Conservation (phyloP, 2,113 vertebrate species). For the Cyanoderma ruficeps region DNA sequence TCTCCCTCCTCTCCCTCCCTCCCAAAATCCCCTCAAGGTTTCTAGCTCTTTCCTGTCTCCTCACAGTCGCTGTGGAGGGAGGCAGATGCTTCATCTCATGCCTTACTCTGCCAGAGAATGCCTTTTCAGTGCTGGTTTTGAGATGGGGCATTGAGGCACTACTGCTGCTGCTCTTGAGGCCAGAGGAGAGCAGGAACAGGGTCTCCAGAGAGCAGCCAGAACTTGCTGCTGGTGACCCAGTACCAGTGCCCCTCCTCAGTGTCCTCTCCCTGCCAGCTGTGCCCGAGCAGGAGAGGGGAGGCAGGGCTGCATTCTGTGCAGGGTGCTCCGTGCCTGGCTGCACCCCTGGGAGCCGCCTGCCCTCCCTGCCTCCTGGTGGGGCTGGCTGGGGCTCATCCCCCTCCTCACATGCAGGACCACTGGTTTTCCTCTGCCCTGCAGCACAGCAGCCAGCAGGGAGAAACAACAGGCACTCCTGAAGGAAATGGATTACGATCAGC, state of each 20-base stretch:
- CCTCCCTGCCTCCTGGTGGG: accelerated
- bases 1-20: not conserved
- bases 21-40: not conserved
- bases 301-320: not conserved
- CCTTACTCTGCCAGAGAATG: not conserved
- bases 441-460: not conserved
- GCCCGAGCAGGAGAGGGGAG: accelerated
- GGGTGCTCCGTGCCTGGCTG: not conserved
- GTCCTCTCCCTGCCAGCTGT: not conserved
- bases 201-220: not conserved
- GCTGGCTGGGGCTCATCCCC: not conserved
- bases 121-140: not conserved
- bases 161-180: not conserved
- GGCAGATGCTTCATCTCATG: not conserved
- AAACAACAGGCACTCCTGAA: not conserved
- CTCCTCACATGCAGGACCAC: accelerated
- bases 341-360: not conserved
- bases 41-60: not conserved
- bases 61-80: not conserved
- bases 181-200: not conserved
- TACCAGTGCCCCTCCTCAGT: not conserved
- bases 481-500: not conserved
- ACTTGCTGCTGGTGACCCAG: not conserved
- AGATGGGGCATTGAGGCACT: not conserved
- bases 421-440: not conserved